A percentile compares a stretch with the other conserved stretches of the same genome.
These are phyloP conservation scores for Amphibalanus amphitrite DNA, from an alignment of 1,140 invertebrate genomes.

Conservation along the genomic window DNA sequence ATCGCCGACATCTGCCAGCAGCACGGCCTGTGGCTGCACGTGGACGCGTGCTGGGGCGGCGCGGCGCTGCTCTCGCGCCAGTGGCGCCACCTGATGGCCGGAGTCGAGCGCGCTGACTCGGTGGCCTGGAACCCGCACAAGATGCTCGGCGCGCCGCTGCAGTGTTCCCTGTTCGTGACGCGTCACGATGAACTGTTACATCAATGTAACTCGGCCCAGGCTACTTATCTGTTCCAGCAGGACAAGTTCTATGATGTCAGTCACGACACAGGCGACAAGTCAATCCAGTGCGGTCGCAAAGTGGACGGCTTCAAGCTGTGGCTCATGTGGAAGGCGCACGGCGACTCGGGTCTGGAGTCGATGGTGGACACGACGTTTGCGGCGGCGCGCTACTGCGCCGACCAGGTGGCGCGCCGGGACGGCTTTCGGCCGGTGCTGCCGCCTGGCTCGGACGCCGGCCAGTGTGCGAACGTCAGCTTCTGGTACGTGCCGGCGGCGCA, in stretches of 20 bases:
- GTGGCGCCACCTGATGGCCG: conserved; percentile 39
- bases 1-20: conserved; percentile 66
- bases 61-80: conserved; percentile 49
- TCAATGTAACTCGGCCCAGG: conserved; percentile 53
- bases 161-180: conserved; percentile 66
- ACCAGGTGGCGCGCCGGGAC: conserved; percentile 16
- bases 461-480: conserved; percentile 76
- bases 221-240: conserved; percentile 74
- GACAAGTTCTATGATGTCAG: conserved; percentile 81
- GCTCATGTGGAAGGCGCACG: conserved; percentile 71
- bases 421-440: conserved; percentile 20
- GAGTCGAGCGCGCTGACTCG: conserved; percentile 48
- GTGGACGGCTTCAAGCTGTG: conserved; percentile 84
- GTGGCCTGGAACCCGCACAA: conserved; percentile 90
- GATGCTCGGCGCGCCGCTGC: conserved; percentile 68
- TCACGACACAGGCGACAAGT: conserved; percentile 85
- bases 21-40: conserved; percentile 79
- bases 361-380: conserved; percentile 45
- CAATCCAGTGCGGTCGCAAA: conserved; percentile 81
- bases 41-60: conserved; percentile 82
- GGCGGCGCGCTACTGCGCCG: conserved; percentile 20
- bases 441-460: conserved; percentile 29
- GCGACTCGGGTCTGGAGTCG: conserved; percentile 35
- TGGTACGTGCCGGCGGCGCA: conserved; percentile 76
- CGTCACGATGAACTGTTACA: conserved; percentile 42